A percentile compares a stretch with the other conserved stretches of the same genome.
Evolutionary conservation across 2,888 invertebrate species (phyloP).

Genomic region (Omphaloscelis lunosa): DNA sequence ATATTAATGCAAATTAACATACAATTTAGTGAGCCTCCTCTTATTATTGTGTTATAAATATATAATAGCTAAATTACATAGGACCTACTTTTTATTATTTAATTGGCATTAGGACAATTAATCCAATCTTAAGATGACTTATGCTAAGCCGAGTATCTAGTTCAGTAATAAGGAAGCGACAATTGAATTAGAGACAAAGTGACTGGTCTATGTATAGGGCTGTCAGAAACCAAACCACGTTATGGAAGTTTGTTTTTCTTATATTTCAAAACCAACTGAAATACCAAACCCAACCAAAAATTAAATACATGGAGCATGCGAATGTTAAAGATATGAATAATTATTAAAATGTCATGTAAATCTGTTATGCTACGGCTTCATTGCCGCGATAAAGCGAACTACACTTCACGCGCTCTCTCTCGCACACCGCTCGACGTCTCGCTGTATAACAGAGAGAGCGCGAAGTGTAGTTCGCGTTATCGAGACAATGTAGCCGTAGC

Average conservation of each 20-base stretch:
- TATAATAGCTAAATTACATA: slow-evolving; percentile 5
- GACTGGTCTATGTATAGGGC: slow-evolving; percentile 76
- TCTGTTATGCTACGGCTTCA: not conserved
- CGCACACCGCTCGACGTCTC: too few species aligned
- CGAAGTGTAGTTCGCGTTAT: too few species aligned
- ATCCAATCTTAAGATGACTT: slow-evolving; percentile 59
- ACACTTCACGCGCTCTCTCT: too few species aligned
- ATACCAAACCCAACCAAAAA: too few species aligned
- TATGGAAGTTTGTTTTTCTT: not conserved
- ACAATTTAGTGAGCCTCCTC: too few species aligned
- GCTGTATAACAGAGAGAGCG: too few species aligned
- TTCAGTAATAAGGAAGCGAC: slow-evolving; percentile 84
- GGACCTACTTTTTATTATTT: slow-evolving; percentile 33
- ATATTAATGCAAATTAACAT: too few species aligned
- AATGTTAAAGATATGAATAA: not conserved
- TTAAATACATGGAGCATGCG: not conserved
- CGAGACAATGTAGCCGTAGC: too few species aligned
- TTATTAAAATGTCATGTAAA: not conserved
- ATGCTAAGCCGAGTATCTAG: slow-evolving; percentile 57
- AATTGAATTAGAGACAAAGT: slow-evolving; percentile 82
- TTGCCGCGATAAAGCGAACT: too few species aligned
- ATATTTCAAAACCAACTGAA: not conserved
- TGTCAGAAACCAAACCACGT: slow-evolving; percentile 54
- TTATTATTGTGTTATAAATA: not conserved
- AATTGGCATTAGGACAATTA: slow-evolving; percentile 57